phyloP scores from a whole-genome alignment of 1,140 invertebrate species.

The Bursaphelenchus mucronatus region DNA sequence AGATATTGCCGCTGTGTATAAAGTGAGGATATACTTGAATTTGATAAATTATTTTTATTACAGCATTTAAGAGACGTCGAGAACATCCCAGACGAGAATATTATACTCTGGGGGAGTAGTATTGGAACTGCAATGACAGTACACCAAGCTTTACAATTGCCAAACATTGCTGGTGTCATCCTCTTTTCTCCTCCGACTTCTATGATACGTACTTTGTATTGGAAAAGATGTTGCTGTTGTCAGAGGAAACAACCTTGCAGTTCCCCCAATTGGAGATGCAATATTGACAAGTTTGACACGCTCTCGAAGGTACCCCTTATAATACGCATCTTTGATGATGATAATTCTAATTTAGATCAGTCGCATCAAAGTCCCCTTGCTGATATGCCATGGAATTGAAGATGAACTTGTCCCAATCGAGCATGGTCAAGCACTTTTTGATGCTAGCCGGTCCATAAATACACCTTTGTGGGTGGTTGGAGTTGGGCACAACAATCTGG shows the following conservation, averaged over 20 bases:
- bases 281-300: conserved; percentile 15
- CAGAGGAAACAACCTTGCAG: conserved; percentile 17
- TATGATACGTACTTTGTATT: conserved; percentile 23
- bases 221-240: conserved; percentile 23
- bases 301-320: neutral
- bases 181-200: conserved; percentile 25
- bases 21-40: neutral
- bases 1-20: conserved; percentile 23
- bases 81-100: conserved; percentile 20
- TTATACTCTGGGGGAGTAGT: conserved; percentile 23
- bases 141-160: conserved; percentile 9
- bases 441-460: neutral
- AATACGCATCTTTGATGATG: neutral
- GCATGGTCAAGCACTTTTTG: conserved; percentile 26
- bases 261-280: conserved; percentile 4
- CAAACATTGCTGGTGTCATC: conserved; percentile 17
- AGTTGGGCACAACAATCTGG: conserved; percentile 28
- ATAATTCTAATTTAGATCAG: conserved; percentile 22
- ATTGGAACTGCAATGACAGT: conserved; percentile 25
- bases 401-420: conserved; percentile 25
- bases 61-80: conserved; percentile 1
- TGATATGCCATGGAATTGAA: conserved; percentile 21
- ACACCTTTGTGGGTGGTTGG: conserved; percentile 12
- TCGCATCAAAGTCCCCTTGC: conserved; percentile 17
- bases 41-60: neutral